Evolutionary conservation across 2,888 invertebrate species (phyloP).

Genomic region (Pristionchus exspectatus): DNA sequence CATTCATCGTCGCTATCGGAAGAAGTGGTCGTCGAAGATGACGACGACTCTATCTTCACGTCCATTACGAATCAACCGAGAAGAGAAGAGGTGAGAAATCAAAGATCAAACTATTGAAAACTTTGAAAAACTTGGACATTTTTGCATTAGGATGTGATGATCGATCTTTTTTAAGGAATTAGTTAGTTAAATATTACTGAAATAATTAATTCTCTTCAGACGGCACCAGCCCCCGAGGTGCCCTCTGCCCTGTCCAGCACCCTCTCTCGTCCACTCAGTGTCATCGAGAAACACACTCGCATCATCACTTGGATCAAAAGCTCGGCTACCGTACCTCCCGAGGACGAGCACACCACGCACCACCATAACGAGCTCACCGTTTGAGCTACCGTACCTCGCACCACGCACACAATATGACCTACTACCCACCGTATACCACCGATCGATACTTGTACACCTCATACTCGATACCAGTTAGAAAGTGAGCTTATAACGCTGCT

Average conservation of each 20-base stretch:
- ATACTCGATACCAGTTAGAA: constrained; percentile 24
- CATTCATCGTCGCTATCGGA: constrained; percentile 20
- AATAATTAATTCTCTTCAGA: neutral
- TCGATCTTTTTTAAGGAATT: neutral
- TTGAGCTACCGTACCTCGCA: constrained; percentile 12
- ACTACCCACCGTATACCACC: neutral
- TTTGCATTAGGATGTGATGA: too few relatives aligned
- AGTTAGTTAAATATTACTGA: too few relatives aligned
- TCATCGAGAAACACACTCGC: constrained; percentile 51
- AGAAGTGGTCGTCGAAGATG: constrained; percentile 48
- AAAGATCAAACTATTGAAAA: neutral
- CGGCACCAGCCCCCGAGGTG: neutral
- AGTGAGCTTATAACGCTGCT: constrained; percentile 29
- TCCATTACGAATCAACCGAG: constrained; percentile 54
- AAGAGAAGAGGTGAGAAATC: constrained; percentile 51
- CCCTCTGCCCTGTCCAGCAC: neutral
- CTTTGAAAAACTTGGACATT: neutral
- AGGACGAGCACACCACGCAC: constrained; percentile 31
- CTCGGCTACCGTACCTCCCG: constrained; percentile 42
- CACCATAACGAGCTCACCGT: constrained; percentile 46
- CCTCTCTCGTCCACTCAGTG: constrained; percentile 36
- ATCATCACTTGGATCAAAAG: constrained; percentile 50
- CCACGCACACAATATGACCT: neutral
- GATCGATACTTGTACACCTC: constrained; percentile 44
- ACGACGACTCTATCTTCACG: constrained; percentile 52